These are phyloP conservation scores for Hoplostethus mediterraneus DNA, from an alignment of 2,797 vertebrate species.

Conservation along the genomic window DNA sequence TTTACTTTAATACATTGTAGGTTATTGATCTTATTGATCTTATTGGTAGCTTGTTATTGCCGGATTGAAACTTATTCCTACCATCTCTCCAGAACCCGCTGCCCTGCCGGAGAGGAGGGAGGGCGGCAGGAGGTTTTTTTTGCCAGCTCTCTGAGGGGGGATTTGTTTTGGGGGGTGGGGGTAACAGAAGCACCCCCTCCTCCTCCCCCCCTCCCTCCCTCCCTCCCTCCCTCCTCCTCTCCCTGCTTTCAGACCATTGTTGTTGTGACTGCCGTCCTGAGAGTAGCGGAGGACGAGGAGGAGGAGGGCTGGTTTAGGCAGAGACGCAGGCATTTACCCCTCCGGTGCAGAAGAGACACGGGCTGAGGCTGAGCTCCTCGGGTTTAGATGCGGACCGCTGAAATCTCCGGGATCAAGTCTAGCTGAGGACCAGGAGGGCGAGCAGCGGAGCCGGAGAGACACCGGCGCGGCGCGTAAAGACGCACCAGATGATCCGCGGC, in stretches of 20 bases:
- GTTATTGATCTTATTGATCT: too few relatives aligned
- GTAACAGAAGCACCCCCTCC: slow-evolving; percentile 51
- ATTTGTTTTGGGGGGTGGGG: slow-evolving; percentile 55
- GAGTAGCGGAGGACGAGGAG: slow-evolving; percentile 44
- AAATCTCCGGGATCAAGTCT: slow-evolving; percentile 12
- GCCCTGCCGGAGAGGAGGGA: neutral
- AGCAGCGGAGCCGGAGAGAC: neutral
- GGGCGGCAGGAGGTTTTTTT: slow-evolving; percentile 37
- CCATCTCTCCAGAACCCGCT: neutral
- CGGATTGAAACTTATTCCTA: neutral
- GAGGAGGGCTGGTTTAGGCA: slow-evolving; percentile 29
- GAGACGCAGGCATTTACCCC: slow-evolving; percentile 45
- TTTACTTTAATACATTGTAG: too few relatives aligned
- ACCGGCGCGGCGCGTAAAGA: slow-evolving; percentile 69
- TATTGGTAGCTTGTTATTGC: too few relatives aligned
- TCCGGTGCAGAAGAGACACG: slow-evolving; percentile 12
- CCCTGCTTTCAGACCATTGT: slow-evolving; percentile 81
- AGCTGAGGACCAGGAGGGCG: neutral
- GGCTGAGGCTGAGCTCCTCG: slow-evolving; percentile 37
- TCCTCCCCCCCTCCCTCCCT: slow-evolving; percentile 18
- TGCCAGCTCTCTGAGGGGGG: slow-evolving; percentile 37
- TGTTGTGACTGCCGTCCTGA: slow-evolving; percentile 78
- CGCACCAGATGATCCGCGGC: slow-evolving; percentile 48
- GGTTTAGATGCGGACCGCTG: slow-evolving; percentile 20
- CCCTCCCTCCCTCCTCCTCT: slow-evolving; percentile 23